Evolutionary conservation across 2,888 invertebrate species (phyloP), one percentile per base, ranked within the genome.

Genomic region (Osmoderma eremita): DNA sequence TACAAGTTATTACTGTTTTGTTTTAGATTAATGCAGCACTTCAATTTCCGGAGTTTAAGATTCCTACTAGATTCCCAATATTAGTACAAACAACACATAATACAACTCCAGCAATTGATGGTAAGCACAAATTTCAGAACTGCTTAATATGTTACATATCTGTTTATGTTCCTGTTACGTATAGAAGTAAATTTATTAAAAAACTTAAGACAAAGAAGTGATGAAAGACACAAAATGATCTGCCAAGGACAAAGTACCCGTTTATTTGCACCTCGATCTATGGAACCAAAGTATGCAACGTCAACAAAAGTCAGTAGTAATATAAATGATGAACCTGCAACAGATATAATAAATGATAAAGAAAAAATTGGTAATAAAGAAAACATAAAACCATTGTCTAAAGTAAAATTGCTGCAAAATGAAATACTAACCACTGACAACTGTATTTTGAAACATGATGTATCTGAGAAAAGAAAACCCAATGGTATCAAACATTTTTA

Each of bases 391-490:
- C 30, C 45, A 3, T 2, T 45, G 10, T 2, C 45, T 12, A 45
- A 30, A 24, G 12, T 61, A 45, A 45, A 20, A 3, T 17, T 61
- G 13, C 15, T 61, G 2, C 58, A 61, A 61, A 61, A 61, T 12
- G 58, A 30, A 13, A 4, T 12, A 10, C 3, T 61, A 30, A 45
- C 8, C n/a, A 6, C 10, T 12, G 6, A 17, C 17, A 30, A 61
- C 0, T 10, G n/a, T 5, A 13, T 15, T 22, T 3, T 15, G 15
- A 36, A 15, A 17, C 12, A 17, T 18, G 4, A 30, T 3, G 13
- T 22, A 41, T n/a, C 22, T 1, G 30, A 45, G 3, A 61, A 61
- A 17, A 42, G 58, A 15, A 3, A 8, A 17, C n/a, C 58, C 4
- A 61, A n/a, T 1, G 58, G 58, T 61, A 30, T n/a, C 5, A 30